phyloP scores from a whole-genome alignment of 2,113 vertebrate genomes.

The Notarius quadriscutis region DNA sequence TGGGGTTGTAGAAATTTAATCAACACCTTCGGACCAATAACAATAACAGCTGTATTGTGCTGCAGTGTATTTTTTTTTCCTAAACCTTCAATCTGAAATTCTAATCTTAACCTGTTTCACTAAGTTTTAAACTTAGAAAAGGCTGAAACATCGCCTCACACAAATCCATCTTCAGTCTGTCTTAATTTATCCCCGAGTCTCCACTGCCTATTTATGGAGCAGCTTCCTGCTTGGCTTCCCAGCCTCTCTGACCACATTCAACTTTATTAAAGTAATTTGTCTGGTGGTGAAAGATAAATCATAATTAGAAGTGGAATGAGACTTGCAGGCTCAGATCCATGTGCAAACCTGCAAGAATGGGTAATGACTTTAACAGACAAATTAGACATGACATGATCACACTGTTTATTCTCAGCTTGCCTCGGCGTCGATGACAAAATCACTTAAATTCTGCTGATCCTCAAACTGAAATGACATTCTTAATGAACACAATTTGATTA shows the following conservation, averaged over 20 bases:
- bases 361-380: conserved; percentile 67
- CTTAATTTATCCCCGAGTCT: conserved; percentile 49
- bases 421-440: conserved; percentile 68
- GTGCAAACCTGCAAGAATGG: conserved; percentile 65
- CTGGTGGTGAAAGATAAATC: conserved; percentile 70
- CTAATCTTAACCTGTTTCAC: not conserved
- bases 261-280: conserved; percentile 67
- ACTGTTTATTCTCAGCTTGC: conserved; percentile 65
- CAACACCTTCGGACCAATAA: too few species aligned
- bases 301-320: conserved; percentile 66
- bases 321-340: conserved; percentile 65
- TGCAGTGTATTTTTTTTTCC: not conserved
- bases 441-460: conserved; percentile 70
- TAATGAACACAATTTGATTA: conserved; percentile 69
- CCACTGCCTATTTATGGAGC: conserved; percentile 68
- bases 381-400: conserved; percentile 71
- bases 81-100: not conserved
- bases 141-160: not conserved
- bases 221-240: conserved; percentile 57
- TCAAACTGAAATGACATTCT: conserved; percentile 71
- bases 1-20: too few species aligned
- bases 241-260: conserved; percentile 60
- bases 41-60: too few species aligned
- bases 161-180: conserved; percentile 8
- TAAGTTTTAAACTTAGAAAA: not conserved